phyloP scores from a whole-genome alignment of 2,113 vertebrate species.

The Atrichornis clamosus region DNA sequence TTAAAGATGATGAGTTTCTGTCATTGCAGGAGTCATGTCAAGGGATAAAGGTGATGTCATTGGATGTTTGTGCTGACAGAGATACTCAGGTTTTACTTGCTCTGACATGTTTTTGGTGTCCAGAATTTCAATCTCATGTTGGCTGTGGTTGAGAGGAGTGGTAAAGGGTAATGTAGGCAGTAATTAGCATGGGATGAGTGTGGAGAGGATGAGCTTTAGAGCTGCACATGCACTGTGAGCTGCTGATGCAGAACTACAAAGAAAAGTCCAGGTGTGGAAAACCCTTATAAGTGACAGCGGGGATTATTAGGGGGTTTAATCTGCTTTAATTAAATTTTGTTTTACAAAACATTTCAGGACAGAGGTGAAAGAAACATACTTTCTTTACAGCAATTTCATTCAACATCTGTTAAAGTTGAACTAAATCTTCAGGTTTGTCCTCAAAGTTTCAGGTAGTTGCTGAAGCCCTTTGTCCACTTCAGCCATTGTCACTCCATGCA shows the following conservation, averaged over 20 bases:
- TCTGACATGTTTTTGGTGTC: neutral
- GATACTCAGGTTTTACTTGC: neutral
- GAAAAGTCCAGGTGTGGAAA: neutral
- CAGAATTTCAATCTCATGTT: rapidly evolving
- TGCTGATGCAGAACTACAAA: neutral
- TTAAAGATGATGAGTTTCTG: neutral
- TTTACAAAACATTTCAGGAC: neutral
- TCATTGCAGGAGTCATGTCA: neutral
- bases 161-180: neutral
- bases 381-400: neutral
- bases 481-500: neutral
- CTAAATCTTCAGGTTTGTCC: neutral
- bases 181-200: too few species aligned
- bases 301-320: neutral
- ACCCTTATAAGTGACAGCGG: neutral
- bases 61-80: neutral
- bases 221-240: neutral
- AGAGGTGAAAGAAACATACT: neutral
- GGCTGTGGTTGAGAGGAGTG: neutral
- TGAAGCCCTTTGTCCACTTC: neutral
- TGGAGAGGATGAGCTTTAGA: neutral
- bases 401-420: neutral
- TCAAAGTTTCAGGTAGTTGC: neutral
- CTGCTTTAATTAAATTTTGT: neutral
- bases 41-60: neutral